Evolutionary conservation across 2,113 vertebrate genomes (phyloP), one percentile per base, ranked within the genome.

Genomic region (Brachyhypopomus gauderio): DNA sequence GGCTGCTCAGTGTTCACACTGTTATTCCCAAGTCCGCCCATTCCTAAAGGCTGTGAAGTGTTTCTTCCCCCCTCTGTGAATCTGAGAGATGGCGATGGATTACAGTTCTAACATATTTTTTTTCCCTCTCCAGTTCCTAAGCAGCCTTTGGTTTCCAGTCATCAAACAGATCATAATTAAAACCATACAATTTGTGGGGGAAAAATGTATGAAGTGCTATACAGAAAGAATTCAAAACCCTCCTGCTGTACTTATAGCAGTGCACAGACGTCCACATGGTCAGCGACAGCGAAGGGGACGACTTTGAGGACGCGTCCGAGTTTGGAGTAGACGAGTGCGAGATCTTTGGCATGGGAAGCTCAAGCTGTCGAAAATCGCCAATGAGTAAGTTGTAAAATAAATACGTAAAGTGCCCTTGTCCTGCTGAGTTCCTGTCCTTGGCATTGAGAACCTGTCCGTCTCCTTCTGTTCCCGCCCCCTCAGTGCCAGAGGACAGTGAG

Each of bases 191-290:
- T 22, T 6, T 41, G 5, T 41, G 41, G 30, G 30, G 30, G 30
- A 3, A 3, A 30, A 1, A 30, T 30, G 30, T 30, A 30, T 30
- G 30, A 30, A 30, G 30, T 30, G 30, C 41, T 41, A 75, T 63
- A 19, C 17, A 58, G 38, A 38, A 6, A 14, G 0, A 19, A 41
- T n/a, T 20, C 38, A 75, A 20, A 7, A 52, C 9, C 45, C 45
- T 52, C 45, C 14, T 36, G n/a, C 48, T 76, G 14, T 78, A 56
- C 82, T 0, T 85, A n/a, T 86, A 80, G 80, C 94, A 98, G 87
- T 96, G 96, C 90, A 95, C 97, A 85, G 98, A 99, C 90, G 96
- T 99, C 88, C 97, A 99, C 88, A 99, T 99, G 98, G 95, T 99
- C 89, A 99, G 98, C 78, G 97, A 99, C 88, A 99, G 97, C 20